Evolutionary conservation across 37 sponge, comb jelly and placozoan species (phyloP), one percentile per base, ranked within the genome.

Genomic region (Corticium candelabrum): DNA sequence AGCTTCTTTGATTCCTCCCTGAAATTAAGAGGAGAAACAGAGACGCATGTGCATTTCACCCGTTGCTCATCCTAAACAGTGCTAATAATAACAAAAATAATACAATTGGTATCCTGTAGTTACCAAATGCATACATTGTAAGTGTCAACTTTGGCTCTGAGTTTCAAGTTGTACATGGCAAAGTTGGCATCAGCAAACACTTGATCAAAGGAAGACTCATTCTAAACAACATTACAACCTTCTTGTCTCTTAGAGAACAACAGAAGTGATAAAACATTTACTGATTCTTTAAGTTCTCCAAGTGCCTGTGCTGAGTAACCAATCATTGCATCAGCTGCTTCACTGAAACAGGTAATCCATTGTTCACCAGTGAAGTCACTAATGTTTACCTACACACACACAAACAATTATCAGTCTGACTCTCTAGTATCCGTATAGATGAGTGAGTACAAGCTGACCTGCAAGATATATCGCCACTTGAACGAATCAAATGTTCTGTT

Each of bases 301-400:
- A 95, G 56, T 39, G 86, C 82, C 11, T 81, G 78, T 0, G 93
- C 82, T 32, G 82, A 75, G 35, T 32, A 69, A 0, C 86, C 84
- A 27, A 91, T 77, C 3, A 95, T 37, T 72, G 71, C 84, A 37
- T 79, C 78, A 1, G 82, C 96, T 29, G 80, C 80, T 0, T 95
- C 96, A 39, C 91, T 87, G 83, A 95, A 95, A 33, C 83, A 82
- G 4, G 89, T 87, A 68, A 95, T 38, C 92, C 93, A 95, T 11
- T 79, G 75, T 41, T 76, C 80, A 1, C 86, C 84, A 41, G 82
- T 79, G 74, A 69, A 85, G 77, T 95, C 96, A 36, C 85, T 83
- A 4, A 85, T 31, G 67, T 82, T 86, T 32, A 88, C 74, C 83
- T 90, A 80, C 1, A 79, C 27, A 0, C 35, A 40, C 1, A 78